A percentile compares a stretch with the other conserved stretches of the same genome.
Evolutionary conservation across 2,888 invertebrate genomes (phyloP).

Genomic region (Dryocosmus kuriphilus): DNA sequence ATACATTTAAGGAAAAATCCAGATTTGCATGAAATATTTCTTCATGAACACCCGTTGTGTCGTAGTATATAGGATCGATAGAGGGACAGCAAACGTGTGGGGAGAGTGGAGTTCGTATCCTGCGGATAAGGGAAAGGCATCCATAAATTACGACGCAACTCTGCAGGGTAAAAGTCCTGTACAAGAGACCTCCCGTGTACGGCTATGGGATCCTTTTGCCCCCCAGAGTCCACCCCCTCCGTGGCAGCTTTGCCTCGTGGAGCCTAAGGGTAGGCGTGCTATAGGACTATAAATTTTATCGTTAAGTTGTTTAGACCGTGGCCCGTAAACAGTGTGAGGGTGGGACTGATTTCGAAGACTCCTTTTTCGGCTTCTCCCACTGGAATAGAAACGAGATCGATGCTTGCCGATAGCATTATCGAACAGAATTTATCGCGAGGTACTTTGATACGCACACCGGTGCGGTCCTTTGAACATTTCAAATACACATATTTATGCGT

Average conservation of each 20-base stretch:
- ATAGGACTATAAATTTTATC: slow-evolving; percentile 77
- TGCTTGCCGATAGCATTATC: slow-evolving; percentile 31
- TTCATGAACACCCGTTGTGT: slow-evolving; percentile 68
- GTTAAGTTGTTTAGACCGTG: slow-evolving; percentile 77
- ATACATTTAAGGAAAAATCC: background rate
- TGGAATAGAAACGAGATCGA: slow-evolving; percentile 32
- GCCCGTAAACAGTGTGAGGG: slow-evolving; percentile 72
- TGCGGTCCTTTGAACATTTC: background rate
- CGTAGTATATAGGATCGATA: slow-evolving; percentile 75
- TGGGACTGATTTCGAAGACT: slow-evolving; percentile 70
- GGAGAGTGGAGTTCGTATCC: slow-evolving; percentile 75
- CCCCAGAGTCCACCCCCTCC: slow-evolving; percentile 54
- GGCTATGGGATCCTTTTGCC: slow-evolving; percentile 57
- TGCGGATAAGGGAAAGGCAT: slow-evolving; percentile 77
- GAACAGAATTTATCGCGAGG: slow-evolving; percentile 52
- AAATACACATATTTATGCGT: slow-evolving; percentile 15
- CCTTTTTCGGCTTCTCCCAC: slow-evolving; percentile 58
- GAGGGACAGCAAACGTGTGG: slow-evolving; percentile 76
- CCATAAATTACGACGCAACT: slow-evolving; percentile 77
- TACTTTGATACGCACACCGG: background rate
- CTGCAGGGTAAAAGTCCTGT: slow-evolving; percentile 77
- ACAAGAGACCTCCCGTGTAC: slow-evolving; percentile 73
- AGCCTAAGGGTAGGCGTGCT: slow-evolving; percentile 74
- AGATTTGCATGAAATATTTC: slow-evolving; percentile 31
- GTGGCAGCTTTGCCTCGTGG: slow-evolving; percentile 57